Conservation (phyloP, 2,797 vertebrate genomes). For the Alectoris magna region DNA sequence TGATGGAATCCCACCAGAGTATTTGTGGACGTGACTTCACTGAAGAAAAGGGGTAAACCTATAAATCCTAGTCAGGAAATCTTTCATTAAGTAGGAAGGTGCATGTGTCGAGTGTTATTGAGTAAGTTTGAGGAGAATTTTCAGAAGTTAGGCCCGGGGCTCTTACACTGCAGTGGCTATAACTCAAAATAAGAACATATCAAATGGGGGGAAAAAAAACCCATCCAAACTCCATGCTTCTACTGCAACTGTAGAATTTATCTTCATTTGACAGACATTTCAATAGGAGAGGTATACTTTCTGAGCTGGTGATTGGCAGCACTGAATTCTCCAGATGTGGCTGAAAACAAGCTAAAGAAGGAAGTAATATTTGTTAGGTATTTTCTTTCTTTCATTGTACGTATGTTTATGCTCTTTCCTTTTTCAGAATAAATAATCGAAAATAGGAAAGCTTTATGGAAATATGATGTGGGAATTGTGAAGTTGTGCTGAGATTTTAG, state of each 20-base stretch:
- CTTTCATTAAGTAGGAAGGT: background rate
- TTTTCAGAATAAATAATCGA: background rate
- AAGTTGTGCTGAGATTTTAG: background rate
- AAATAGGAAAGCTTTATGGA: background rate
- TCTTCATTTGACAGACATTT: background rate
- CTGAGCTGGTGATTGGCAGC: background rate
- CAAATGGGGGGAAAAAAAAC: rapidly evolving
- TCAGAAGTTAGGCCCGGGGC: background rate
- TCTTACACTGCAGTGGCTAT: background rate
- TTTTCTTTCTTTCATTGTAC: background rate
- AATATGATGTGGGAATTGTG: background rate
- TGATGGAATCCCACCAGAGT: background rate
- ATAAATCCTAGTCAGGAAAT: background rate
- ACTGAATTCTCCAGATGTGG: background rate
- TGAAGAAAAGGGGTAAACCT: background rate
- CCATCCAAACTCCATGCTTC: background rate
- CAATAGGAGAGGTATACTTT: rapidly evolving
- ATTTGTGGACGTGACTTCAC: background rate
- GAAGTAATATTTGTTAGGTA: background rate
- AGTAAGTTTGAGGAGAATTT: background rate
- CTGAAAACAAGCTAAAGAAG: background rate
- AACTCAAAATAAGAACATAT: background rate
- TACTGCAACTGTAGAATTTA: background rate
- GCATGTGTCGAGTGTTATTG: background rate
- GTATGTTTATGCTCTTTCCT: background rate